Conservation (phyloP, 1,140 invertebrate species). For the Caenorhabditis brenneri region DNA sequence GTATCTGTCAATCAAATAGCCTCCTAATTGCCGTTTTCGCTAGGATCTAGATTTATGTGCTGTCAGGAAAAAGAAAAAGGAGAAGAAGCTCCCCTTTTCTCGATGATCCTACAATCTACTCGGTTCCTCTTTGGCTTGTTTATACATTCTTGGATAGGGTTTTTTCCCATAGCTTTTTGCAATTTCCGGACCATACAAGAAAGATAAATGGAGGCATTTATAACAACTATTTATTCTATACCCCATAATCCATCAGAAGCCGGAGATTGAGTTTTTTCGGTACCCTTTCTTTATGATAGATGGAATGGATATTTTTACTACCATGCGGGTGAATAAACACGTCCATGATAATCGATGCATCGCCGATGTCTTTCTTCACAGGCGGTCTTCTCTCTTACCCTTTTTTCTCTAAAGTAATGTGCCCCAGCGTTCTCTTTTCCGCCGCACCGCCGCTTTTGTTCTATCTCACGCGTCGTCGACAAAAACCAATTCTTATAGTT, state of each 20-base stretch:
- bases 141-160: not conserved
- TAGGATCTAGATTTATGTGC: conserved; percentile 12
- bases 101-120: not conserved
- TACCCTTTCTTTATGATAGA: not conserved
- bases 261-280: conserved; percentile 16
- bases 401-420: not conserved
- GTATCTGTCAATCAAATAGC: conserved; percentile 20
- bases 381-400: not conserved
- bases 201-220: not conserved
- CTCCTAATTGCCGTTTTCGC: conserved; percentile 26
- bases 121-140: not conserved
- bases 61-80: not conserved
- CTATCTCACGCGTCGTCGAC: conserved; percentile 10
- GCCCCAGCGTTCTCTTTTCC: not conserved
- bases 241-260: not conserved
- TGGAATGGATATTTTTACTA: not conserved
- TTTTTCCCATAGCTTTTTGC: not conserved
- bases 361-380: not conserved
- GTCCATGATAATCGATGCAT: conserved; percentile 26
- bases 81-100: not conserved
- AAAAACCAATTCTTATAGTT: conserved; percentile 36
- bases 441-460: conserved; percentile 2
- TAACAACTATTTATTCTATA: not conserved
- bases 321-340: conserved; percentile 4
- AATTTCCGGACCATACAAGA: not conserved